phyloP scores from a whole-genome alignment of 2,797 vertebrate species.

The Xyrichtys novacula region DNA sequence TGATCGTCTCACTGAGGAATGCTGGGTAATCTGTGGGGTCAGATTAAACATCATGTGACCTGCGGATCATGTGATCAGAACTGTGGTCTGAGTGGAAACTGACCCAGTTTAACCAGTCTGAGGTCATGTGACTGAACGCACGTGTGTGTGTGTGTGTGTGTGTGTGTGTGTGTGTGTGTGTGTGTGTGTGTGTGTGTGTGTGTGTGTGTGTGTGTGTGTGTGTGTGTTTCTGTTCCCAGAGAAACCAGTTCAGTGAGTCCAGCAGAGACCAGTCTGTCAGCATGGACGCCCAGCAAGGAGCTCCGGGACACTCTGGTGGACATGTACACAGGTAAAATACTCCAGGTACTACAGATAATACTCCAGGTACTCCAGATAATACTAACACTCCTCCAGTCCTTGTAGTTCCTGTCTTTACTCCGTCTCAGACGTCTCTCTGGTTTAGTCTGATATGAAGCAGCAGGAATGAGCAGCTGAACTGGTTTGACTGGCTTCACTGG shows the following conservation, averaged over 20 bases:
- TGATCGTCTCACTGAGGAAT: not conserved
- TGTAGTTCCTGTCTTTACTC: no score
- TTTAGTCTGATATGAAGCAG: not conserved
- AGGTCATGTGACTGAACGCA: not conserved
- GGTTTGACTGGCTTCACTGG: not conserved
- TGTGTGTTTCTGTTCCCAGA: not conserved
- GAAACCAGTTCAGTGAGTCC: not conserved
- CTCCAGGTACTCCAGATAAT: no score
- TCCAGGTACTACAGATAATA: no score
- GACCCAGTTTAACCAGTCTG: no score
- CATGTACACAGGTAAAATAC: slow-evolving; percentile 77
- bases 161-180: not conserved
- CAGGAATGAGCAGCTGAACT: not conserved
- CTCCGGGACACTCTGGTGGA: slow-evolving; percentile 78
- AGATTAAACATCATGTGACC: not conserved
- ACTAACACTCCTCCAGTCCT: no score
- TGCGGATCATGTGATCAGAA: not conserved
- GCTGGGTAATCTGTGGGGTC: not conserved
- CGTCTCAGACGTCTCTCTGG: not conserved
- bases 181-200: not conserved
- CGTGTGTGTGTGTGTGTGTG: not conserved
- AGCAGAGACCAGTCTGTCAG: not conserved
- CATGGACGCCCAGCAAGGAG: slow-evolving; percentile 69
- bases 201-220: not conserved
- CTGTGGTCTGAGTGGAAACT: no score